These are phyloP conservation scores for Rachycentron canadum DNA, from an alignment of 2,797 vertebrate species.

Conservation along the genomic window DNA sequence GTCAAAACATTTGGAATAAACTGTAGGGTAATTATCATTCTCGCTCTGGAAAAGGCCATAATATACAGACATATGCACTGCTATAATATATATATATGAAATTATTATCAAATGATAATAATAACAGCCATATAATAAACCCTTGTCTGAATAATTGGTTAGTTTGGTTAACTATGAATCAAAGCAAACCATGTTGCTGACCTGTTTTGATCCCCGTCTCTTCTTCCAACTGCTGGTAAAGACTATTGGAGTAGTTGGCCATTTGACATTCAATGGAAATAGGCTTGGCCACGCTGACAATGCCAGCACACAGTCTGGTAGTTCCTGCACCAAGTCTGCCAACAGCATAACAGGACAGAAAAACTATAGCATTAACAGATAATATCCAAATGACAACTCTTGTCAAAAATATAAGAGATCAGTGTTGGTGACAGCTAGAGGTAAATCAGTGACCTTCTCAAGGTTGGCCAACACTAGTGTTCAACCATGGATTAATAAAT, in stretches of 20 bases:
- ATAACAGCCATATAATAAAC: background rate
- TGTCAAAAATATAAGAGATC: background rate
- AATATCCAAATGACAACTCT: background rate
- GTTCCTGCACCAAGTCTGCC: constrained; percentile 94
- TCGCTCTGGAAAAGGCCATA: background rate
- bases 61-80: too few relatives aligned
- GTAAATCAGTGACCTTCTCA: background rate
- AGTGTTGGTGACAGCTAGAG: background rate
- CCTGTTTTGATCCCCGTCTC: constrained; percentile 95
- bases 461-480: background rate
- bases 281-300: constrained; percentile 93
- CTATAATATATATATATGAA: too few relatives aligned
- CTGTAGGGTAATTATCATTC: background rate
- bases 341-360: background rate
- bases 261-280: constrained; percentile 93
- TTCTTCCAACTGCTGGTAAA: constrained; percentile 92
- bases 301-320: constrained; percentile 94
- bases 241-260: constrained; percentile 94
- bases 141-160: background rate
- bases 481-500: background rate
- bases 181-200: constrained; percentile 63
- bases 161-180: background rate
- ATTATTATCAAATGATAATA: background rate
- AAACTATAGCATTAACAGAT: background rate
- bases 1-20: background rate